Percentiles rank a stretch among this genome's conserved stretches.
These are phyloP conservation scores for Morpho achilles DNA, from an alignment of 2,888 invertebrate genomes.

Conservation along the genomic window DNA sequence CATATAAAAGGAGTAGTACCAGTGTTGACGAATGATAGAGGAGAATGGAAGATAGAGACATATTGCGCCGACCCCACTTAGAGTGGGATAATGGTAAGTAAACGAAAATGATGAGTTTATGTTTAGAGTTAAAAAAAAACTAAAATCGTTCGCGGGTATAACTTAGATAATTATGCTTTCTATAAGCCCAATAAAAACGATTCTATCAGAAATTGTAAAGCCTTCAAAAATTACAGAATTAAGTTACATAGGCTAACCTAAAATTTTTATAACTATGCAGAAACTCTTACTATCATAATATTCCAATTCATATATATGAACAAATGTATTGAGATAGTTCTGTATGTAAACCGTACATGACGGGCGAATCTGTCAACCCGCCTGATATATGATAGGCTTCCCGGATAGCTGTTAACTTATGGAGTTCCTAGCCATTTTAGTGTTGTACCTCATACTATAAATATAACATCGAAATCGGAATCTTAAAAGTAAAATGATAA, in stretches of 20 bases:
- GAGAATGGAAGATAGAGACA: too few species aligned
- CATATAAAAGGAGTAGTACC: too few species aligned
- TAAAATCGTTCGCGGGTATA: too few species aligned
- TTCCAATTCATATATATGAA: slow-evolving; percentile 14
- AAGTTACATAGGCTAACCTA: not conserved
- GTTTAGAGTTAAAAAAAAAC: too few species aligned
- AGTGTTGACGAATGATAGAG: too few species aligned
- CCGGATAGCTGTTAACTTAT: slow-evolving; percentile 67
- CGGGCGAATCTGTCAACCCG: slow-evolving; percentile 61
- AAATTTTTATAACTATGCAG: slow-evolving; percentile 20
- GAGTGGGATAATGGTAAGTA: too few species aligned
- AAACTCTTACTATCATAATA: slow-evolving; percentile 8
- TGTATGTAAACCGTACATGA: slow-evolving; percentile 59
- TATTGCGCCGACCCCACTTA: too few species aligned
- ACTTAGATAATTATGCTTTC: too few species aligned
- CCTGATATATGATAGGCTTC: slow-evolving; percentile 68
- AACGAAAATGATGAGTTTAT: too few species aligned
- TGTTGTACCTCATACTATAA: slow-evolving; percentile 30
- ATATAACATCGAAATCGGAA: slow-evolving; percentile 7
- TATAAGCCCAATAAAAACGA: too few species aligned
- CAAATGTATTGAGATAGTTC: slow-evolving; percentile 17
- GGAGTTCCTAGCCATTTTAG: slow-evolving; percentile 56
- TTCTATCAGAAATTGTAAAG: too few species aligned
- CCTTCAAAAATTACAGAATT: too few species aligned
- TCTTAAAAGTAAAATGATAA: not conserved